Base-by-base conservation (phyloP, 2,888 invertebrate species). In the Epsilonema sp. region DNA sequence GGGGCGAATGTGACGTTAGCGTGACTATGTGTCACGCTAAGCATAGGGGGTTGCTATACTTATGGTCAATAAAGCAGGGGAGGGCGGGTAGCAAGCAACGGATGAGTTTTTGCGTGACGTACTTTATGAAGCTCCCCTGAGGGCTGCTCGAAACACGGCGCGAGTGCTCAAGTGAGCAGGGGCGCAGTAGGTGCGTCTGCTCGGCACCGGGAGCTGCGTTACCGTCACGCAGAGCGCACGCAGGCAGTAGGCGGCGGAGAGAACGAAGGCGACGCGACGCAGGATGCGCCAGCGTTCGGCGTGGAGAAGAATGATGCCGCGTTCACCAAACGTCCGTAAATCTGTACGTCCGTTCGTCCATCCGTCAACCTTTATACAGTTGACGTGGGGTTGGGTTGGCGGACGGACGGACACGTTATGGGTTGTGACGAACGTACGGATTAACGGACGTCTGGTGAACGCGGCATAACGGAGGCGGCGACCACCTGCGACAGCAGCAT, bases 181-280 rank as follows among this genome's bases (percentile, higher is more conserved):
- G 3, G 59, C 59, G 47, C 61, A 61, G 50, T 58, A 61, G 5
- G 61, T 61, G 49, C 56, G 50, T 1, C 51, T 49, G 1, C 59
- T 61, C 4, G 61, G 61, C 13, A 60, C 60, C 1, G 61, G 60
- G 5, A 61, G 56, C 58, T 59, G 45, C n/a, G n/a, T n/a, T 21
- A 60, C 49, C 0, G 54, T 51, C n/a, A 61, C 55, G 48, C 59
- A 60, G 23, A 62, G 47, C 1, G 61, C 61, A 5, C 61, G 49
- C 48, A 59, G 57, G 13, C 47, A 48, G 41, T 61, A 61, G 21
- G 55, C 37, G 4, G 47, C 2, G 3, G 46, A 21, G 26, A 31
- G 21, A 19, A 47, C 21, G 40, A 45, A 20, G 20, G 51, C 25
- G 57, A 23, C 5, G 51, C 58, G 20, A 53, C 56, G 31, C 56